A percentile compares a stretch with the other conserved stretches of the same genome.
Conservation (phyloP, 2,888 invertebrate genomes). For the Ganaspis brasiliensis region DNA sequence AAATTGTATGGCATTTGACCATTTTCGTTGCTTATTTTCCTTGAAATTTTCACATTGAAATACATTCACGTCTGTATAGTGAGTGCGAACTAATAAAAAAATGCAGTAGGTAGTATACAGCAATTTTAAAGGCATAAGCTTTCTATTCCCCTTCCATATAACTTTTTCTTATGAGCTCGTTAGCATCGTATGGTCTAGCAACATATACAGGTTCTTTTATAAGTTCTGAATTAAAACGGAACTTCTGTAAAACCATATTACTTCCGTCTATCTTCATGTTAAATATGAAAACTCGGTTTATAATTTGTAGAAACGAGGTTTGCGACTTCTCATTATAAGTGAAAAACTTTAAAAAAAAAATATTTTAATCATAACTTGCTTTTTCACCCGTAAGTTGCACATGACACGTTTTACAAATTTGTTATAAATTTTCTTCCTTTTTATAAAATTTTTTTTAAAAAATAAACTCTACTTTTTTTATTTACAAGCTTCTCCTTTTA, state of each 20-base stretch:
- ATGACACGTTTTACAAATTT: too few relatives aligned
- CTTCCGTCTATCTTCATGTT: slow-evolving; percentile 16
- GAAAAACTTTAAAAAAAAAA: not conserved
- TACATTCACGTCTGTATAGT: not conserved
- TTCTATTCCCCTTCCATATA: not conserved
- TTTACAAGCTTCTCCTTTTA: not conserved
- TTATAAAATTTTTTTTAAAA: too few relatives aligned
- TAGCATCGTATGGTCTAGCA: slow-evolving; percentile 19
- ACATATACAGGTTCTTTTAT: not conserved
- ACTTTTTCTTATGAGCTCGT: slow-evolving; percentile 30
- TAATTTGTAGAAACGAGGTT: not conserved
- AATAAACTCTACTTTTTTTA: too few relatives aligned
- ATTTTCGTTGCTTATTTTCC: not conserved
- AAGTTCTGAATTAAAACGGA: slow-evolving; percentile 20
- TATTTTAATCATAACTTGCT: too few relatives aligned
- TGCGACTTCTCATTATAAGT: not conserved
- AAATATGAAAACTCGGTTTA: slow-evolving; percentile 21
- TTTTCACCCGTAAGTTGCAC: too few relatives aligned
- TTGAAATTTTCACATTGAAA: not conserved
- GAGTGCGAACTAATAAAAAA: slow-evolving; percentile 14
- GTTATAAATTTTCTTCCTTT: too few relatives aligned
- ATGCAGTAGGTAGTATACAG: not conserved
- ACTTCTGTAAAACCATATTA: not conserved
- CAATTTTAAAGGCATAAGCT: slow-evolving; percentile 12
- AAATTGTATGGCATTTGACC: not conserved